Percentiles rank a stretch among this genome's conserved stretches.
Conservation (phyloP, 2,113 vertebrate genomes). For the Oceanites oceanicus region DNA sequence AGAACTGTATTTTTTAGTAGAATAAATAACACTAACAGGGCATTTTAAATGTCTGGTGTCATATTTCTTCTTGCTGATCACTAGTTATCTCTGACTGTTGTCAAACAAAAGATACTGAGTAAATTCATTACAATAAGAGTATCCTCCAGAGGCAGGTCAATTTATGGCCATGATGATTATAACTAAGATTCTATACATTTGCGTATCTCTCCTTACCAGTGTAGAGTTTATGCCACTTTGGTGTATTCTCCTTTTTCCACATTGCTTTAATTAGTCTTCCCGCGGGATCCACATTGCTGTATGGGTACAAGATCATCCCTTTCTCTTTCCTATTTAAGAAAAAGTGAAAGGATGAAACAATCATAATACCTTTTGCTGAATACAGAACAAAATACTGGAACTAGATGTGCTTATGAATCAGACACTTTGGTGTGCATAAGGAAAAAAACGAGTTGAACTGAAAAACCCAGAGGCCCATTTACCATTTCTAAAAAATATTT, state of each 20-base stretch:
- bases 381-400: not conserved
- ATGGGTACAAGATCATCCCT: not conserved
- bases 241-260: not conserved
- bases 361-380: not conserved
- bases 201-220: not conserved
- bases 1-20: not conserved
- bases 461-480: not conserved
- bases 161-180: not conserved
- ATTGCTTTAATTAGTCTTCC: not conserved
- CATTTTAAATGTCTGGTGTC: not conserved
- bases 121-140: not conserved
- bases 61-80: constrained; percentile 6
- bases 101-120: constrained; percentile 6
- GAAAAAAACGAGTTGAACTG: not conserved
- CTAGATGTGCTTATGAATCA: not conserved
- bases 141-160: not conserved
- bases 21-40: constrained; percentile 18
- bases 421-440: not conserved
- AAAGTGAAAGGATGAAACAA: not conserved
- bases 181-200: not conserved
- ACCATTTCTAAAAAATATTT: not conserved
- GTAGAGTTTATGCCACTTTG: not conserved
- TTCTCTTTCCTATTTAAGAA: not conserved
- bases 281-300: not conserved
- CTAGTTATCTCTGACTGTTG: constrained; percentile 6